Evolutionary conservation across 2,888 invertebrate species (phyloP), one percentile per base, ranked within the genome.

Genomic region (Cistogaster globosa): DNA sequence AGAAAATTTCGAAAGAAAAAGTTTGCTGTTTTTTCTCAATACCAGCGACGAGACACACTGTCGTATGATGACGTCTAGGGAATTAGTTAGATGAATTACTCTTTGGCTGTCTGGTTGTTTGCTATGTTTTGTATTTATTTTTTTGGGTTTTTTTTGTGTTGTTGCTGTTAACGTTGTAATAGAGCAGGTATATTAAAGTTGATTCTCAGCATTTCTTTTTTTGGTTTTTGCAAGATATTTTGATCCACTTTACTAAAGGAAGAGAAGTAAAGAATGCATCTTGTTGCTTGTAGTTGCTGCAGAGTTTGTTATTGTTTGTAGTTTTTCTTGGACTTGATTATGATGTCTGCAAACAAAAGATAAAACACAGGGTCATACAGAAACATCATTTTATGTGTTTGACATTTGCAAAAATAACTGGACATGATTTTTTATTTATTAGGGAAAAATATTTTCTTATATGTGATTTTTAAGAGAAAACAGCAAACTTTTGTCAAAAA

Each of bases 11-110:
- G 53, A 38, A 45, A 60, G 82, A 67, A 77, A 76, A 60, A 65
- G 38, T 57, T 74, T 32, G 2, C 8, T 32, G 2, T 32, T 32
- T 32, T 72, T 58, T 12, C 58, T 71, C 67, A 83, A 65, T 68
- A 53, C 60, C 32, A 82, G 58, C 53, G 32, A 9, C 58, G 14
- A 36, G 68, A 45, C 60, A 9, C 5, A 16, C 16, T 14, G 11
- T 26, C 48, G 36, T 9, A 5, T 68, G 16, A 20, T 68, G 53
- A 18, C 36, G 74, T 74, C 74, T 53, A 53, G 68, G 51, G 60
- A 77, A 32, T 68, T 51, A 48, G 22, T 67, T 32, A 62, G 74
- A 63, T 63, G 74, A 42, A 74, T 63, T 62, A 63, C 53, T 55
- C 22, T 42, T 38, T 26, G 51, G 53, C 26, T 62, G 16, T 55